Conservation (phyloP, 2,797 vertebrate genomes). For the Tokudaia tokunoshimensis region DNA sequence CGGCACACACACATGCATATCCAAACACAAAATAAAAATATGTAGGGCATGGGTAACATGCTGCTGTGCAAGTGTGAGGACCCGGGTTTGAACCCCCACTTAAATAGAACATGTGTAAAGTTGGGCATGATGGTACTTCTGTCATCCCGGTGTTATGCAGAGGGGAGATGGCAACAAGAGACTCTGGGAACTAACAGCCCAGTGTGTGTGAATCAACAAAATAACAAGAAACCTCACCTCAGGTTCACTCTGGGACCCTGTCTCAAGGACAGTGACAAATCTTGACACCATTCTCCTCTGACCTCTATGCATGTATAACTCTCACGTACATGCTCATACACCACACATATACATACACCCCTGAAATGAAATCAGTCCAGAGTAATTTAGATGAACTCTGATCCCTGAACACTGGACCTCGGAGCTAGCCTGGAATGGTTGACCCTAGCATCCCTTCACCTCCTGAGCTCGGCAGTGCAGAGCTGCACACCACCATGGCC, state of each 20-base stretch:
- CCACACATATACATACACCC: too few relatives aligned
- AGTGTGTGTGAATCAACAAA: background rate
- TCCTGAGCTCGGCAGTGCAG: background rate
- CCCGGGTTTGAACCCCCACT: background rate
- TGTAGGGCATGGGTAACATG: background rate
- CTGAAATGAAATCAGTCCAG: background rate
- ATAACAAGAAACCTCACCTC: background rate
- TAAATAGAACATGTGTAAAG: background rate
- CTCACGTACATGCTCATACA: rapidly evolving
- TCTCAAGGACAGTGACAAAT: background rate
- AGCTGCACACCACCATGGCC: background rate
- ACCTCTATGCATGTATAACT: background rate
- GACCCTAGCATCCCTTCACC: background rate
- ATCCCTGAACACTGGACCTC: background rate
- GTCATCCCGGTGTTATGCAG: background rate
- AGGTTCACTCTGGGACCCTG: background rate
- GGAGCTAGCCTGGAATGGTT: background rate
- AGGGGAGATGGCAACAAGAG: background rate
- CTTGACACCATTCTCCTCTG: background rate
- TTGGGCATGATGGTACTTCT: background rate
- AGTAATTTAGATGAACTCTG: conserved; percentile 6
- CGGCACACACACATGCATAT: background rate
- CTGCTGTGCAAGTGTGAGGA: background rate
- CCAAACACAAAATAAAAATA: background rate
- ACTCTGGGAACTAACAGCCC: background rate